phyloP scores from a whole-genome alignment of 2,797 vertebrate genomes.

The Pyrocephalus nanus region DNA sequence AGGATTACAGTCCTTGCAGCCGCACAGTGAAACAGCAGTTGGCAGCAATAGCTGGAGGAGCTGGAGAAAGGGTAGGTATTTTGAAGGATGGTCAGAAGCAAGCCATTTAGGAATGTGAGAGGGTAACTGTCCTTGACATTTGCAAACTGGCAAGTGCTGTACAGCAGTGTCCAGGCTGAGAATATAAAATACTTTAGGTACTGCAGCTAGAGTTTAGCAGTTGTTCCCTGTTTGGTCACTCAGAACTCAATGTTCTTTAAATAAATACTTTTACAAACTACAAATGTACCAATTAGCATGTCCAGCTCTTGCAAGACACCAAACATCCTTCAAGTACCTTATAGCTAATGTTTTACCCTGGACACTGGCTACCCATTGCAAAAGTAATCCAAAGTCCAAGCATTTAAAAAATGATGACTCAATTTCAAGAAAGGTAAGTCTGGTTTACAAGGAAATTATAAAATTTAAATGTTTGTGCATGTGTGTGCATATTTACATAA shows the following conservation, averaged over 20 bases:
- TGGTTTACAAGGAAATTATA: neutral
- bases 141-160: conserved; percentile 48
- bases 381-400: neutral
- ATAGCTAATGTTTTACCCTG: neutral
- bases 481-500: neutral
- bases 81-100: conserved; percentile 16
- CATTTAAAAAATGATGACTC: neutral
- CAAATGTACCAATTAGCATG: neutral
- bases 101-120: conserved; percentile 28
- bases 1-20: neutral
- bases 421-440: neutral
- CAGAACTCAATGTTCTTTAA: neutral
- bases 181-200: conserved; percentile 6
- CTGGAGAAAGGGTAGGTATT: conserved; percentile 34
- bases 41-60: neutral
- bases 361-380: neutral
- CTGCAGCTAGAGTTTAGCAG: conserved; percentile 13
- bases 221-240: neutral
- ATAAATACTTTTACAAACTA: neutral
- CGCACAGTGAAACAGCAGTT: neutral
- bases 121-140: conserved; percentile 64
- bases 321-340: neutral
- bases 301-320: neutral
- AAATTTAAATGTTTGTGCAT: neutral
- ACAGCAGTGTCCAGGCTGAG: neutral